These are phyloP conservation scores for Trissolcus brochymenae DNA, from an alignment of 2,888 invertebrate genomes.

Conservation along the genomic window DNA sequence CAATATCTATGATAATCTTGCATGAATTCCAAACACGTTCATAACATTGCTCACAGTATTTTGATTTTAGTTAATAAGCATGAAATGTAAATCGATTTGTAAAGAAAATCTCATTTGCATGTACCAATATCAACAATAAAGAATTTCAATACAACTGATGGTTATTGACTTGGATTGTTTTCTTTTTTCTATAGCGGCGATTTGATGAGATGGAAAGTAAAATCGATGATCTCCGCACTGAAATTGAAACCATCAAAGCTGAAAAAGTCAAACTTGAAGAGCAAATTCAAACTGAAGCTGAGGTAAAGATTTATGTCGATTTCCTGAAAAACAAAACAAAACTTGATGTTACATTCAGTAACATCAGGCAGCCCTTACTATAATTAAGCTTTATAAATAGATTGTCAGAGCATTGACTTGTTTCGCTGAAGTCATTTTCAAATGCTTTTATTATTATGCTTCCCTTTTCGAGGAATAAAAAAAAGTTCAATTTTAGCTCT, in stretches of 20 bases:
- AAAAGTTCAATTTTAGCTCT: neutral
- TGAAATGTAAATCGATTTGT: too few relatives aligned
- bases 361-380: neutral
- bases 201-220: constrained; percentile 75
- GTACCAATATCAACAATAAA: too few relatives aligned
- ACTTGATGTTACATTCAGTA: neutral
- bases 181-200: constrained; percentile 69
- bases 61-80: too few relatives aligned
- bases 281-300: constrained; percentile 70
- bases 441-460: constrained; percentile 12
- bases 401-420: constrained; percentile 39
- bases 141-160: too few relatives aligned
- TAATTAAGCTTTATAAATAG: constrained; percentile 41
- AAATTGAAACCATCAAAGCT: constrained; percentile 72
- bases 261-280: constrained; percentile 71
- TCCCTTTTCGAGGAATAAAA: constrained; percentile 14
- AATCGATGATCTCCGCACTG: constrained; percentile 71
- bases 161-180: constrained; percentile 29
- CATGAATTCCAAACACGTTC: neutral
- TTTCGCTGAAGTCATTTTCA: constrained; percentile 5
- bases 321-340: neutral
- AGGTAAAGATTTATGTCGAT: constrained; percentile 62
- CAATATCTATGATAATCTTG: neutral
- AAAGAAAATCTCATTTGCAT: too few relatives aligned
- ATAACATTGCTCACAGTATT: too few relatives aligned